Evolutionary conservation across 2,797 vertebrate genomes (phyloP), one percentile per base, ranked within the genome.

Genomic region (Odontamblyopus rebecca): DNA sequence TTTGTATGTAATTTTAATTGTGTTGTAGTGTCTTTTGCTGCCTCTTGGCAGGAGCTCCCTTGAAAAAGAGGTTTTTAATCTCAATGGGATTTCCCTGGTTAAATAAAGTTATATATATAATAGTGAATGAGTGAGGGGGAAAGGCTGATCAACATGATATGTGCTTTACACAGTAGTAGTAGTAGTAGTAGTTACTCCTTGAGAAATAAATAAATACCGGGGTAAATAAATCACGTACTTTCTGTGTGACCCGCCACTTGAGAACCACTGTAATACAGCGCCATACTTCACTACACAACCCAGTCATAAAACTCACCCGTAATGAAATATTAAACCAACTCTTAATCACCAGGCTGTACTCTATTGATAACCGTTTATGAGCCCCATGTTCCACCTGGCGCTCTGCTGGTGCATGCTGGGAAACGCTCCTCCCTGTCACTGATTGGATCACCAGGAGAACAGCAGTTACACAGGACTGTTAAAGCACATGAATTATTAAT

Each of bases 401-500:
- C 26, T 29, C 26, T 18, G 29, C 15, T 13, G 61, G 35, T 41
- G 61, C 61, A 38, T 23, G 30, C 61, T 44, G 61, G 35, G 61
- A 63, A 4, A 13, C 8, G 30, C 30, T 63, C 61, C 61, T n/a
- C 61, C 61, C 35, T n/a, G 61, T 41, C 30, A 44, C 19, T 41
- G 38, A 63, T 63, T 12, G 61, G 61, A 63, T 19, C 61, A 44
- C 61, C 61, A 23, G 30, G 30, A 63, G 61, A 38, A 41, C 32
- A 63, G 61, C 61, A 26, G 61, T 26, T 38, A 38, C 44, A 7
- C 16, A 32, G 11, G 61, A n/a, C 61, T 44, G 19, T 63, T 63
- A 41, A n/a, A 41, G 61, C 11, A 11, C 18, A 63, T 63, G 61
- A 63, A 63, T 63, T 41, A 63, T 63, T 23, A 41, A 63, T 63